Evolutionary conservation across 2,888 invertebrate genomes (phyloP), one percentile per base, ranked within the genome.

Genomic region (Cerceris ruficornis): DNA sequence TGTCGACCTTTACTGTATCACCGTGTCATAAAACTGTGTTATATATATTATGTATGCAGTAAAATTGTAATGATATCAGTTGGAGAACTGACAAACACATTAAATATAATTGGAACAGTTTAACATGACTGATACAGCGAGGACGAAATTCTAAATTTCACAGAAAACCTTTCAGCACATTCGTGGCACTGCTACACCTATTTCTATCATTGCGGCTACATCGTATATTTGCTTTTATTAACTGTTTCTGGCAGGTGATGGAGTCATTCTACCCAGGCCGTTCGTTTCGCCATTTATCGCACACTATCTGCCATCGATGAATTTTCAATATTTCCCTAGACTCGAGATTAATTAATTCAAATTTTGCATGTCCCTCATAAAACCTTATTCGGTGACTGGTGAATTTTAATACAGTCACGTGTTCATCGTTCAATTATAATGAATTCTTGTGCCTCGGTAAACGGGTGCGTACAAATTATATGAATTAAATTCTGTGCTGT

Each of bases 171-270:
- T 85, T 80, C 85, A 85, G 85, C 83, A 69, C 68, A 75, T 65
- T 74, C 57, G 13, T 60, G 74, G 75, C 73, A 15, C 69, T 64
- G 57, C 17, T 68, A 68, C 69, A 64, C 69, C 55, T 74, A 61
- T 69, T 49, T 72, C 66, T 73, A 75, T 76, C 72, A 60, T 55
- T 59, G 39, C 65, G 77, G 55, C 52, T 75, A 52, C 64, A 71
- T 57, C 49, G 46, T 72, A 68, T 66, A 81, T 43, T 72, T 42
- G 81, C 84, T 83, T 84, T 69, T 58, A 80, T 78, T 68, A 77
- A 82, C 66, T 79, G 55, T 77, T 75, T 85, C 74, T 75, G 82
- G 75, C 86, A 88, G 89, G 88, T 89, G 88, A 78, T 67, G 89
- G 86, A 74, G 75, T 71, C 54, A 58, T 28, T 70, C 59, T 74